Conservation (phyloP, 2,797 vertebrate genomes). For the Tokudaia tokunoshimensis region DNA sequence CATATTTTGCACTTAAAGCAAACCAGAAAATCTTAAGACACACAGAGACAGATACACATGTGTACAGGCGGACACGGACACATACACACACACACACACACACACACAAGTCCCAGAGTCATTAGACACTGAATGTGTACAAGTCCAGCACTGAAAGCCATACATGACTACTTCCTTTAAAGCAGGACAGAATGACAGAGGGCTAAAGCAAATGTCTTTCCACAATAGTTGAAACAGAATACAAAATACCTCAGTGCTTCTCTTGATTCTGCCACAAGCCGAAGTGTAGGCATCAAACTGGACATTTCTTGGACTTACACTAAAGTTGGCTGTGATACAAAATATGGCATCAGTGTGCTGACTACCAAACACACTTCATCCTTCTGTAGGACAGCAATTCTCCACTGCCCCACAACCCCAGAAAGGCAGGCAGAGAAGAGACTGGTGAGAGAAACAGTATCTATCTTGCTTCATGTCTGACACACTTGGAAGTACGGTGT, state of each 20-base stretch:
- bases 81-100: not conserved
- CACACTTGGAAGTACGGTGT: conserved; percentile 9
- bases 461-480: conserved; percentile 70
- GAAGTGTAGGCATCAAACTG: conserved; percentile 67
- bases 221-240: conserved; percentile 55
- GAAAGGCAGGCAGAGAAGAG: conserved; percentile 64
- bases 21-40: conserved; percentile 31
- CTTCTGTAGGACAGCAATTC: conserved; percentile 81
- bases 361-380: conserved; percentile 77
- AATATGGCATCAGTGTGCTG: conserved; percentile 67
- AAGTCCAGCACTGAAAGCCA: conserved; percentile 62
- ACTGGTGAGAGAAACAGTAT: conserved; percentile 42
- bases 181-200: conserved; percentile 52
- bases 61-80: not conserved
- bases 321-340: conserved; percentile 63
- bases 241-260: conserved; percentile 59
- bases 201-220: conserved; percentile 61
- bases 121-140: conserved; percentile 64
- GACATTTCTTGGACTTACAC: conserved; percentile 73
- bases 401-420: conserved; percentile 21
- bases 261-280: conserved; percentile 54
- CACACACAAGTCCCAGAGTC: not conserved
- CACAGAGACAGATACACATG: not conserved
- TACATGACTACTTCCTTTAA: conserved; percentile 65
- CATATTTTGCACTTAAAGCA: conserved; percentile 1